These are phyloP conservation scores for Philhelius pedissequus DNA, from an alignment of 2,888 invertebrate species.

Conservation along the genomic window DNA sequence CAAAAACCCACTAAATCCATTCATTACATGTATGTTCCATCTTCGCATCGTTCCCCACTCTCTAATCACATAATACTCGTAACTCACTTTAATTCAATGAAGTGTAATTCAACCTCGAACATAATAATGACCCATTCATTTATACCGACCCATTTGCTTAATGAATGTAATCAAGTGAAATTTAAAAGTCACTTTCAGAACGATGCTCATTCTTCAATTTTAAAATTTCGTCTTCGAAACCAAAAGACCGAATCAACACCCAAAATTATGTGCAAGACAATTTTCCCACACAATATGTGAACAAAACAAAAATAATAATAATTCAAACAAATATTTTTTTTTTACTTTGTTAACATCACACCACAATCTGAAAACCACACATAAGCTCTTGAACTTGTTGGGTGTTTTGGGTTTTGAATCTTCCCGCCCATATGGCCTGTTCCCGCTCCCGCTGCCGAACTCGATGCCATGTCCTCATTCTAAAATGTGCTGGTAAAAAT, in stretches of 20 bases:
- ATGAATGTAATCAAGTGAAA: conserved; percentile 45
- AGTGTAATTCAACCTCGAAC: not conserved
- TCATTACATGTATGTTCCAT: not conserved
- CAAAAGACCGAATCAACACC: not conserved
- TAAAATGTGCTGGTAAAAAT: conserved; percentile 16
- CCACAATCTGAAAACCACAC: not conserved
- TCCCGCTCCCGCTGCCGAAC: not conserved
- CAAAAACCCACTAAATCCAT: not conserved
- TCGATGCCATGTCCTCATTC: conserved; percentile 9
- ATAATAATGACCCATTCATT: not conserved
- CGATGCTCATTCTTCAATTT: conserved; percentile 1
- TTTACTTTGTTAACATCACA: not conserved
- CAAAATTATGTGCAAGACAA: not conserved
- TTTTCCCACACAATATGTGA: not conserved
- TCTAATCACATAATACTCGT: not conserved
- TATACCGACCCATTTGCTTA: conserved; percentile 2
- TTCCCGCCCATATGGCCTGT: not conserved
- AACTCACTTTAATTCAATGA: conserved; percentile 6
- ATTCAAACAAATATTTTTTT: not conserved
- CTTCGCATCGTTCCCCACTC: too few relatives aligned
- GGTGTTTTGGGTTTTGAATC: not conserved
- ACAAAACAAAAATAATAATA: not conserved
- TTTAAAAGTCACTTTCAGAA: conserved; percentile 12
- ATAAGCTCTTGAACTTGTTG: conserved; percentile 34
- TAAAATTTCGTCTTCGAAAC: conserved; percentile 5